These are phyloP conservation scores for Microcebus tavaratra DNA, from an alignment of 2,113 vertebrate species.

Conservation along the genomic window DNA sequence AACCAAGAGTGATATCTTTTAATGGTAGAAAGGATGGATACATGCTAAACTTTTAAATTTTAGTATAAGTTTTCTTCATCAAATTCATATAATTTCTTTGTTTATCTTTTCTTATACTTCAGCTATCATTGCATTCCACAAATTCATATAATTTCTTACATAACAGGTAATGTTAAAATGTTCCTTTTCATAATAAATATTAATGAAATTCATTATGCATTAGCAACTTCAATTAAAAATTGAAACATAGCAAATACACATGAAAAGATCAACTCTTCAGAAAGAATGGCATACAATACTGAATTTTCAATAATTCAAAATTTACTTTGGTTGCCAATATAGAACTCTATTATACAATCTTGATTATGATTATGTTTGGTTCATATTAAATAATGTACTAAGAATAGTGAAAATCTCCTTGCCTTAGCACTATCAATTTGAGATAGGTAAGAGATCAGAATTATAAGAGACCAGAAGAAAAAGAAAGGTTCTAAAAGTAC, in stretches of 20 bases:
- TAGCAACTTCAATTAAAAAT: background rate
- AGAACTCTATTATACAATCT: background rate
- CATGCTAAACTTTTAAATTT: background rate
- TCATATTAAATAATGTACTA: background rate
- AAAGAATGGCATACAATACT: background rate
- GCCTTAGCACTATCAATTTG: background rate
- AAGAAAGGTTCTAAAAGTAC: background rate
- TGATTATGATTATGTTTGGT: background rate
- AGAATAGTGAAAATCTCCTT: background rate
- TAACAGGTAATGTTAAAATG: background rate
- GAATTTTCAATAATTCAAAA: conserved; percentile 24
- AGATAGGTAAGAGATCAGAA: background rate
- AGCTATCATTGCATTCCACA: background rate
- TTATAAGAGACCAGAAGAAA: background rate
- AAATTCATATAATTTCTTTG: too few species aligned
- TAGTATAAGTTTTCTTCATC: background rate
- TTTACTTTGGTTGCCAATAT: background rate
- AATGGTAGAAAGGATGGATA: background rate
- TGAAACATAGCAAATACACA: background rate
- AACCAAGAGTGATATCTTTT: background rate
- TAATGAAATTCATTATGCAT: background rate
- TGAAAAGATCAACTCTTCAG: background rate
- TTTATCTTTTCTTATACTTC: too few species aligned
- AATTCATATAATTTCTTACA: background rate
- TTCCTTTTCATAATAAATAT: background rate